A percentile compares a stretch with the other conserved stretches of the same genome.
These are phyloP conservation scores for Heloderma charlesbogerti DNA, from an alignment of 2,113 vertebrate species.

Conservation along the genomic window DNA sequence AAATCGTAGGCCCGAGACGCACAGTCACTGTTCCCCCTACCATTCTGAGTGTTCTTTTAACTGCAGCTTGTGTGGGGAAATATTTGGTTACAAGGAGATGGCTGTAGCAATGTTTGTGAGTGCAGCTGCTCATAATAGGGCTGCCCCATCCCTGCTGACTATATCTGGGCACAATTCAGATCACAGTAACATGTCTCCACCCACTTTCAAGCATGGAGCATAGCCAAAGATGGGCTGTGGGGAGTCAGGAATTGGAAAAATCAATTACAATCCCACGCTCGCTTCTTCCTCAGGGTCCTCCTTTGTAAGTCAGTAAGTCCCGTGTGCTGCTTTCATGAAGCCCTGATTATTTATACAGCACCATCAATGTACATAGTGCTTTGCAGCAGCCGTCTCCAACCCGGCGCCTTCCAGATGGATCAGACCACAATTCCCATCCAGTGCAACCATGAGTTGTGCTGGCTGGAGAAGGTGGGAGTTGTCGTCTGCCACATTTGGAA, in stretches of 20 bases:
- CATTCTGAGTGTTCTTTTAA: not conserved
- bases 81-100: not conserved
- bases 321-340: too few species aligned
- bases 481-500: too few species aligned
- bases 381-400: not conserved
- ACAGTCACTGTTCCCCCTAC: not conserved
- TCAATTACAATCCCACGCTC: not conserved
- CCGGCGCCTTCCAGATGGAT: too few species aligned
- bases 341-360: not conserved
- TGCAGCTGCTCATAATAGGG: not conserved
- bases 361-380: not conserved
- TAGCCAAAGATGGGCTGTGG: not conserved
- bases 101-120: not conserved
- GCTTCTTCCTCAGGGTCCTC: not conserved
- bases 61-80: not conserved
- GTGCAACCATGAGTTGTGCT: too few species aligned
- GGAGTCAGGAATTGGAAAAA: not conserved
- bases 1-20: not conserved
- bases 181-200: not conserved
- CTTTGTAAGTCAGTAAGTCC: not conserved
- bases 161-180: not conserved
- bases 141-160: not conserved
- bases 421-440: too few species aligned
- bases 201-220: not conserved
- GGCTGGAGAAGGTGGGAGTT: too few species aligned